These are phyloP conservation scores for Coreoperca whiteheadi DNA, from an alignment of 2,113 vertebrate genomes.

Conservation along the genomic window DNA sequence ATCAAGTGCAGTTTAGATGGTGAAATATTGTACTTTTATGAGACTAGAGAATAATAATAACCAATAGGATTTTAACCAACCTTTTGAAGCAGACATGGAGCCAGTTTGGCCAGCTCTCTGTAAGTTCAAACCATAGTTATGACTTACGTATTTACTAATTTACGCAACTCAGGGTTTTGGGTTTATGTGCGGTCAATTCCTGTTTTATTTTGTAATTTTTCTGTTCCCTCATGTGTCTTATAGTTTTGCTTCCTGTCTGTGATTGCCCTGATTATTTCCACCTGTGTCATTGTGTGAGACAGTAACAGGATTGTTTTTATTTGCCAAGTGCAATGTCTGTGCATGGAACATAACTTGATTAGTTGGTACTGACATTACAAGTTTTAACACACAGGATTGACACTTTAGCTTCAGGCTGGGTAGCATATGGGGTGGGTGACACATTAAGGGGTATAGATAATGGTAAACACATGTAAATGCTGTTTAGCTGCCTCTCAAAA, in stretches of 20 bases:
- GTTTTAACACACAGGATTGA: constrained; percentile 4
- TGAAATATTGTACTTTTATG: background rate
- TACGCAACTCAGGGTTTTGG: too few species aligned
- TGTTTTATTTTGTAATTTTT: too few species aligned
- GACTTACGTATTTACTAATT: too few species aligned
- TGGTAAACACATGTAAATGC: constrained; percentile 21
- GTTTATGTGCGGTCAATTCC: too few species aligned
- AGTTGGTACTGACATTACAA: constrained; percentile 10
- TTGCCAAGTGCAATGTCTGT: too few species aligned
- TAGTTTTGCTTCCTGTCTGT: too few species aligned
- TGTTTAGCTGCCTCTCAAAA: constrained; percentile 16
- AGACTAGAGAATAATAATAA: too few species aligned
- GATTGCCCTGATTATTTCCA: too few species aligned
- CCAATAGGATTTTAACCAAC: background rate
- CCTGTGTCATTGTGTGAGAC: too few species aligned
- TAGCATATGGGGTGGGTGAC: background rate
- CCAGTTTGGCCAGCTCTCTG: background rate
- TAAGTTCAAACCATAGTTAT: background rate
- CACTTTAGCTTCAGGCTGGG: background rate
- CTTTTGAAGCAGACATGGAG: background rate
- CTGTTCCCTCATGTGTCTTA: too few species aligned
- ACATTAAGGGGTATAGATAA: background rate
- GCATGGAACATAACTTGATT: background rate
- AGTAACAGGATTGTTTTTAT: too few species aligned
- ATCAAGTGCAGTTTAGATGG: background rate